Evolutionary conservation across 2,888 invertebrate genomes (phyloP), one percentile per base, ranked within the genome.

Genomic region (Atherix ibis): DNA sequence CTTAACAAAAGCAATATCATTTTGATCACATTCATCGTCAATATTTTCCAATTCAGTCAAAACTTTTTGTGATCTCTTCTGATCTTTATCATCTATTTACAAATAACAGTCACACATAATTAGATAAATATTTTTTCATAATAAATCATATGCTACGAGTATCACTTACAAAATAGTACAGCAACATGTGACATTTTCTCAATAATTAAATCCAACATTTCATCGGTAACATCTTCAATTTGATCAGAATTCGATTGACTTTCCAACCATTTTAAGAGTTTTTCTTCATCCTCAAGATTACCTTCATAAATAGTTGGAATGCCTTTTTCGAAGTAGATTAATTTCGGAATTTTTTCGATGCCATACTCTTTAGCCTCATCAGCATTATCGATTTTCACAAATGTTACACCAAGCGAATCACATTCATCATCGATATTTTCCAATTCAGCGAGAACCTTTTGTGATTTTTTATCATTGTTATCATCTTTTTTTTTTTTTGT

Each of bases 351-450:
- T 63, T 82, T 81, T 49, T 85, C 83, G 50, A 91, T 84, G 46
- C 89, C 89, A 54, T 89, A 88, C 63, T 88, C 87, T 56, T 73
- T 75, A 32, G 89, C 85, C 63, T 89, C 89, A 19, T 85, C 85
- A 44, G 76, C 70, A 59, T 91, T 87, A 57, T 87, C 85, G 51
- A 89, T 87, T 63, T 89, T 89, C 12, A 89, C 89, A 63, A 91
- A 91, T 42, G 81, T 81, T 53, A 91, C 78, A 43, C 85, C 87
- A 47, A 87, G 68, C 49, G 76, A 69, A 58, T 89, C 87, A 62
- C 87, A 87, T 64, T 89, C 88, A 58, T 88, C 88, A 58, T 89
- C 89, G 53, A 91, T 91, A 56, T 88, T 89, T 64, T 91, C 89
- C 48, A 91, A 62, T 65, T 89, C 88, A 58, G 77, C 79, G 40